Evolutionary conservation across 2,113 vertebrate species (phyloP).

Genomic region (Neofelis nebulosa): DNA sequence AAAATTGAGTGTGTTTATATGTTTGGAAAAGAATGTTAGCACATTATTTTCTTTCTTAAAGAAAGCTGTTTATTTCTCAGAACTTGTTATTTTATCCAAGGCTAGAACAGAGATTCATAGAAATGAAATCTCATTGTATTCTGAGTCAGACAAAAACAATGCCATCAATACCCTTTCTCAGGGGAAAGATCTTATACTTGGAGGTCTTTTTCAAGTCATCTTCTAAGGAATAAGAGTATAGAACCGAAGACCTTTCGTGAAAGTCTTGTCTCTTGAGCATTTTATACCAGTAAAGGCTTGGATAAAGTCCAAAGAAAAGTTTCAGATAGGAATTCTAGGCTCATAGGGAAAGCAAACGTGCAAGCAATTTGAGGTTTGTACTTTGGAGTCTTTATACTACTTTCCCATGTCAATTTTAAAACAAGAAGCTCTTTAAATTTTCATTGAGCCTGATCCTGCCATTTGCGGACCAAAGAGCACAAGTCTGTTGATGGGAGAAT

Average conservation of each 20-base stretch:
- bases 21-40: background rate
- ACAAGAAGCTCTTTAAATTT: conserved; percentile 65
- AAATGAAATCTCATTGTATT: conserved; percentile 44
- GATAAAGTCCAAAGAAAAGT: conserved; percentile 63
- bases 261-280: conserved; percentile 71
- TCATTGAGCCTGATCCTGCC: background rate
- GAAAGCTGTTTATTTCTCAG: conserved; percentile 15
- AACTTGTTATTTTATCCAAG: conserved; percentile 37
- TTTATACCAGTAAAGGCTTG: conserved; percentile 66
- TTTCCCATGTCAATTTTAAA: conserved; percentile 65
- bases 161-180: conserved; percentile 38
- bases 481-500: conserved; percentile 24
- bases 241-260: conserved; percentile 57
- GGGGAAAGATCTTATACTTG: conserved; percentile 43
- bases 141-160: conserved; percentile 15
- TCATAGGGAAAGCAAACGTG: conserved; percentile 63
- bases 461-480: background rate
- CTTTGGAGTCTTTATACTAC: conserved; percentile 60
- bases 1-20: background rate
- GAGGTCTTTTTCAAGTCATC: conserved; percentile 48
- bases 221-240: conserved; percentile 55
- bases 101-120: background rate
- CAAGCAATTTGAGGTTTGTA: conserved; percentile 73
- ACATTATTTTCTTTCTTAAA: conserved; percentile 40
- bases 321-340: conserved; percentile 66